Evolutionary conservation across 2,797 vertebrate genomes (phyloP).

Genomic region (Sebastes elongatus): DNA sequence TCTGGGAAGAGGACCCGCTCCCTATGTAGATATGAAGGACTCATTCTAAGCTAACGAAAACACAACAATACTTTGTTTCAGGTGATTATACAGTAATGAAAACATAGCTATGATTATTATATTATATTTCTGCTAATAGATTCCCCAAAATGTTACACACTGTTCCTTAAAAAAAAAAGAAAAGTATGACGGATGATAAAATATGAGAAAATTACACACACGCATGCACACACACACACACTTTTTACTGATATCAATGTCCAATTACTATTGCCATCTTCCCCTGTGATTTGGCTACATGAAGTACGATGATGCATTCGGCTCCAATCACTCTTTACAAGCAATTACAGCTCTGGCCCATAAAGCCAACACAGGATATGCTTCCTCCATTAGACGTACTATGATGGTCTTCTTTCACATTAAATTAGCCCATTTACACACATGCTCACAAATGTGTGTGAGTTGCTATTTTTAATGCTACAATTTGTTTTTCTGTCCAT

Average conservation of each 20-base stretch:
- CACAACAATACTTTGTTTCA: no score
- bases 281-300: conserved; percentile 24
- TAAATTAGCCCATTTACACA: conserved; percentile 52
- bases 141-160: no score
- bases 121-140: no score
- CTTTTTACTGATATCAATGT: conserved; percentile 18
- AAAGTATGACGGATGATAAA: conserved; percentile 15
- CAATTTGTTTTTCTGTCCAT: not conserved
- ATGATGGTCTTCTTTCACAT: conserved; percentile 29
- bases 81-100: no score
- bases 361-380: conserved; percentile 49
- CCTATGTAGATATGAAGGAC: no score
- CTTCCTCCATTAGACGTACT: conserved; percentile 41
- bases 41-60: no score
- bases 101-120: no score
- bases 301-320: conserved; percentile 42
- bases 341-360: conserved; percentile 52
- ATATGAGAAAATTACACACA: conserved; percentile 12
- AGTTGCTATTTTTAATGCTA: conserved; percentile 29
- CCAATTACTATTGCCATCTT: conserved; percentile 42
- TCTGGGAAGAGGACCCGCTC: no score
- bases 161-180: not conserved
- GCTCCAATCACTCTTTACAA: conserved; percentile 48
- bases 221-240: not conserved
- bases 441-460: conserved; percentile 6